Conservation (phyloP, 2,888 invertebrate genomes). For the Pristionchus fissidentatus region DNA sequence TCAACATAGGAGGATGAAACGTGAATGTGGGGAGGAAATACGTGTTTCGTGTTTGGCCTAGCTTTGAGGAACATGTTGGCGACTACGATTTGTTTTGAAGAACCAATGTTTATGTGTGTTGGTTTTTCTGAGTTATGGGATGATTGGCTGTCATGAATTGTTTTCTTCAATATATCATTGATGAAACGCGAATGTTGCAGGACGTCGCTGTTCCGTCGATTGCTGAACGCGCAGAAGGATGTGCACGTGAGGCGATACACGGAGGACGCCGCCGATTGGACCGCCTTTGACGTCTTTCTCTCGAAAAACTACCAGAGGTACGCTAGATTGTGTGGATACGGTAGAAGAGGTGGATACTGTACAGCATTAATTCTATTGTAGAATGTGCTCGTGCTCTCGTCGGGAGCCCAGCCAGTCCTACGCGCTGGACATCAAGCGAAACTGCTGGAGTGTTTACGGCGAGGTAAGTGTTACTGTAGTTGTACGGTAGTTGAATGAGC, state of each 20-base stretch:
- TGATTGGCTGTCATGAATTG: no score
- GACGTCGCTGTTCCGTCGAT: no score
- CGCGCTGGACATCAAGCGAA: not conserved
- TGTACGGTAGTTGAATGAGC: not conserved
- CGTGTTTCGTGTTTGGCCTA: no score
- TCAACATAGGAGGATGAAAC: no score
- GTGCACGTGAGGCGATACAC: not conserved
- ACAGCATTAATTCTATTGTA: not conserved
- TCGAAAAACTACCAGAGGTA: not conserved
- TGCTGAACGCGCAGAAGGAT: not conserved
- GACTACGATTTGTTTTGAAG: no score
- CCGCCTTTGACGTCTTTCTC: conserved; percentile 17
- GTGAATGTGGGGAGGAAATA: no score
- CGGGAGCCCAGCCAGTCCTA: not conserved
- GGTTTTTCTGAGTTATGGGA: no score
- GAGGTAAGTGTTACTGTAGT: not conserved
- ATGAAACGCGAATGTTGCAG: no score
- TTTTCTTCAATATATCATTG: no score
- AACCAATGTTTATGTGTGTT: no score
- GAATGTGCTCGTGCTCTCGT: not conserved
- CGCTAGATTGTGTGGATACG: not conserved
- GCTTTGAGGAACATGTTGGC: no score
- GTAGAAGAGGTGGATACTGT: not conserved
- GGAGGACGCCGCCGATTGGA: conserved; percentile 15
- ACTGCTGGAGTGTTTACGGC: not conserved